phyloP scores from a whole-genome alignment of 2,797 vertebrate genomes.

The Aeoliscus strigatus region DNA sequence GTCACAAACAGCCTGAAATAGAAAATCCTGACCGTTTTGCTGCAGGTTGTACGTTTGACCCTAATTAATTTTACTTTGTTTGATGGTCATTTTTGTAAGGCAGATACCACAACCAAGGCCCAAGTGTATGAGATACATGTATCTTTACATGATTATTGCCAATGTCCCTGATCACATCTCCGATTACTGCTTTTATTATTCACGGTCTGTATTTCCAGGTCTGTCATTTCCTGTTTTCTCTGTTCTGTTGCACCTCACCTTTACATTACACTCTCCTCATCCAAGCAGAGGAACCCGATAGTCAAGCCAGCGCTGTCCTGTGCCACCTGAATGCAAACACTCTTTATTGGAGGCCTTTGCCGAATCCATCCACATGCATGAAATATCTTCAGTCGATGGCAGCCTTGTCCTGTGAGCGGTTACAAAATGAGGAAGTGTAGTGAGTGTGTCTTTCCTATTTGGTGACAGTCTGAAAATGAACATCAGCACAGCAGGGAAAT shows the following conservation, averaged over 20 bases:
- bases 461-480: conserved; percentile 12
- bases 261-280: conserved; percentile 26
- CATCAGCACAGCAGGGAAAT: conserved; percentile 4
- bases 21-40: too few species aligned
- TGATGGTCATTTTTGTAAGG: too few species aligned
- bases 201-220: background rate
- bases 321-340: background rate
- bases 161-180: background rate
- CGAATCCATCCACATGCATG: too few species aligned
- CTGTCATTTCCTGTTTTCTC: conserved; percentile 1
- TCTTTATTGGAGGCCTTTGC: background rate
- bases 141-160: background rate
- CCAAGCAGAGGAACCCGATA: conserved; percentile 8
- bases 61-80: too few species aligned
- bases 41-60: too few species aligned
- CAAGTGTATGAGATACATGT: too few species aligned
- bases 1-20: too few species aligned
- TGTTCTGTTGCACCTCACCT: conserved; percentile 15
- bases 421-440: background rate
- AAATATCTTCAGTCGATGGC: conserved; percentile 3
- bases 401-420: conserved; percentile 18
- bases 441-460: conserved; percentile 12
- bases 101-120: too few species aligned
- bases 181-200: conserved; percentile 1
- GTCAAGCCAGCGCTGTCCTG: conserved; percentile 13